These are phyloP conservation scores for Linepithema humile DNA, from an alignment of 1,140 invertebrate genomes.

Conservation along the genomic window DNA sequence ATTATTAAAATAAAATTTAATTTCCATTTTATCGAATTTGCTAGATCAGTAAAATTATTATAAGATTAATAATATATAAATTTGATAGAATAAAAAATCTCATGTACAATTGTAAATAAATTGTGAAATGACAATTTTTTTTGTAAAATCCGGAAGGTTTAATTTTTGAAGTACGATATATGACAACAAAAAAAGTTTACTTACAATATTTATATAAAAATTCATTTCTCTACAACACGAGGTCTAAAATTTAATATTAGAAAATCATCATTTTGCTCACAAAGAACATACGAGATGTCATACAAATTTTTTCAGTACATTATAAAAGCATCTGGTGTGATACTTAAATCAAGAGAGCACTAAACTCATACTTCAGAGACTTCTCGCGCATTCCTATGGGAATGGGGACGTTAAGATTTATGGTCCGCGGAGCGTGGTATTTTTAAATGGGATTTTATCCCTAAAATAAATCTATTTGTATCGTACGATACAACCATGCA, in stretches of 20 bases:
- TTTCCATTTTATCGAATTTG: too few species aligned
- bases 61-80: too few species aligned
- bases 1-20: too few species aligned
- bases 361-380: constrained; percentile 49
- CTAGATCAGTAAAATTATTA: not conserved
- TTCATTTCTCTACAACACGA: not conserved
- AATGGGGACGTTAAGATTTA: constrained; percentile 59
- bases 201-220: not conserved
- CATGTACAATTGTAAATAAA: not conserved
- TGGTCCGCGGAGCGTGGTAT: constrained; percentile 42
- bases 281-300: not conserved
- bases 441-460: constrained; percentile 70
- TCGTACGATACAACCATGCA: constrained; percentile 21
- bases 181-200: not conserved
- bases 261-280: not conserved
- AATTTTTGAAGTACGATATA: not conserved
- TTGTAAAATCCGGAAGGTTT: not conserved
- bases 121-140: not conserved
- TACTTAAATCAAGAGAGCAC: constrained; percentile 47
- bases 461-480: constrained; percentile 72
- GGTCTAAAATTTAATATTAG: not conserved
- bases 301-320: not conserved
- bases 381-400: constrained; percentile 37
- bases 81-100: too few species aligned
- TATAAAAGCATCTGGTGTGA: constrained; percentile 29